A percentile compares a stretch with the other conserved stretches of the same genome.
These are phyloP conservation scores for Sebastes hubbsi DNA, from an alignment of 2,797 vertebrate species.

Conservation along the genomic window DNA sequence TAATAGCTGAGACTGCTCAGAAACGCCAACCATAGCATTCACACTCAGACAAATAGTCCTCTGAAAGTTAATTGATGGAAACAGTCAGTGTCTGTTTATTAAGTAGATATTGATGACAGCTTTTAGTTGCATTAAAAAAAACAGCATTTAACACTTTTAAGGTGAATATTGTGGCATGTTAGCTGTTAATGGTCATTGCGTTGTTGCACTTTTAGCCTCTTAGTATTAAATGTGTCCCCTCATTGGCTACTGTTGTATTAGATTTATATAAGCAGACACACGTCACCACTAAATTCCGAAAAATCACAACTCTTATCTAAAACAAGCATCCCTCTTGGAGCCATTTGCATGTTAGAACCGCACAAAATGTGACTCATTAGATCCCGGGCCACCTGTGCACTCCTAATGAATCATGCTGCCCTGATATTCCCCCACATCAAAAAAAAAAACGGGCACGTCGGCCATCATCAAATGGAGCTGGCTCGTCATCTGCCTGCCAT, in stretches of 20 bases:
- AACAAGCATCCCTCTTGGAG: background rate
- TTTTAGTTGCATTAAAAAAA: background rate
- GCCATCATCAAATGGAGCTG: slow-evolving; percentile 70
- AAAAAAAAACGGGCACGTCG: slow-evolving; percentile 37
- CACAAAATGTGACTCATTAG: slow-evolving; percentile 67
- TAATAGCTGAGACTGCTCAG: slow-evolving; percentile 45
- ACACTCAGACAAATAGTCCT: slow-evolving; percentile 1
- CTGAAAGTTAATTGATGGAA: background rate
- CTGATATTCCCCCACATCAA: slow-evolving; percentile 53
- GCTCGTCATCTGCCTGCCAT: slow-evolving; percentile 77
- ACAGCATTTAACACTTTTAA: background rate
- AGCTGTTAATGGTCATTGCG: background rate
- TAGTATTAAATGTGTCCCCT: background rate
- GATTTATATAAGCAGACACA: background rate
- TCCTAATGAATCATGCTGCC: slow-evolving; percentile 59
- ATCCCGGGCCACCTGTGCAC: slow-evolving; percentile 74
- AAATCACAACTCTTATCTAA: background rate
- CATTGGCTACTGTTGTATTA: background rate
- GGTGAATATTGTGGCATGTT: background rate
- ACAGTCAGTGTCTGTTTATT: background rate
- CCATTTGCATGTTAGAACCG: slow-evolving; percentile 30
- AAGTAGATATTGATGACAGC: background rate
- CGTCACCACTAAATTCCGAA: background rate
- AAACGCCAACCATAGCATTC: slow-evolving; percentile 23
- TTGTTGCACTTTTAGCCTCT: background rate